Evolutionary conservation across 1,140 invertebrate species (phyloP).

Genomic region (Lucilia cuprina): DNA sequence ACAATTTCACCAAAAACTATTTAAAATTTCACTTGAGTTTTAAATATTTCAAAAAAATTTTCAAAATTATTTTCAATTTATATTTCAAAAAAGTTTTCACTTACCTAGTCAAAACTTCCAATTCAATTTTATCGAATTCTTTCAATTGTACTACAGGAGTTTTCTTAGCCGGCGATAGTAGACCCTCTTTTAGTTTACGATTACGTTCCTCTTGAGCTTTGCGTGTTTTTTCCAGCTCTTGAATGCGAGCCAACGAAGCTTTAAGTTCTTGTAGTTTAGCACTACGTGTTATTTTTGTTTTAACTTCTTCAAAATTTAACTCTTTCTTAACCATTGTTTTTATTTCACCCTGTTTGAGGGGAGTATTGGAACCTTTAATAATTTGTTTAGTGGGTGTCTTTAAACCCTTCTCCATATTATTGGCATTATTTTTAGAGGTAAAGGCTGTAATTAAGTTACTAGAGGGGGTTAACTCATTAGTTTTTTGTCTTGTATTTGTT

Average conservation of each 20-base stretch:
- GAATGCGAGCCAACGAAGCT: slow-evolving; percentile 69
- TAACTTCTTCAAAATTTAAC: slow-evolving; percentile 72
- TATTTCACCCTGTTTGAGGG: slow-evolving; percentile 53
- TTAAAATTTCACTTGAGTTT: no score
- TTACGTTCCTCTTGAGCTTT: slow-evolving; percentile 59
- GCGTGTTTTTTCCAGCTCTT: slow-evolving; percentile 57
- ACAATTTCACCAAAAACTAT: no score
- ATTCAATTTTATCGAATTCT: slow-evolving; percentile 75
- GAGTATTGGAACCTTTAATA: slow-evolving; percentile 49
- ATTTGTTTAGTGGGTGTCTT: slow-evolving; percentile 60
- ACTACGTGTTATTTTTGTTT: slow-evolving; percentile 70
- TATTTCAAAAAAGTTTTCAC: not conserved
- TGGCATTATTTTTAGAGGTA: slow-evolving; percentile 46
- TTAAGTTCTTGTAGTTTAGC: slow-evolving; percentile 72
- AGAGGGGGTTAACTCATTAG: slow-evolving; percentile 50
- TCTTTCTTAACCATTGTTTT: slow-evolving; percentile 65
- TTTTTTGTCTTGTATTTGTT: not conserved
- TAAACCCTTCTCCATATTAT: slow-evolving; percentile 51
- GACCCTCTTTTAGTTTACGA: slow-evolving; percentile 54
- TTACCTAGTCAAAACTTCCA: slow-evolving; percentile 76
- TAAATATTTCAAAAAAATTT: no score
- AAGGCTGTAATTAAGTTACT: slow-evolving; percentile 37
- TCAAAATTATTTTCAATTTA: no score
- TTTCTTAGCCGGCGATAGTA: slow-evolving; percentile 62
- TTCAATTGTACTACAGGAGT: slow-evolving; percentile 66